phyloP scores from a whole-genome alignment of 2,797 vertebrate genomes.

The Cuculus canorus region DNA sequence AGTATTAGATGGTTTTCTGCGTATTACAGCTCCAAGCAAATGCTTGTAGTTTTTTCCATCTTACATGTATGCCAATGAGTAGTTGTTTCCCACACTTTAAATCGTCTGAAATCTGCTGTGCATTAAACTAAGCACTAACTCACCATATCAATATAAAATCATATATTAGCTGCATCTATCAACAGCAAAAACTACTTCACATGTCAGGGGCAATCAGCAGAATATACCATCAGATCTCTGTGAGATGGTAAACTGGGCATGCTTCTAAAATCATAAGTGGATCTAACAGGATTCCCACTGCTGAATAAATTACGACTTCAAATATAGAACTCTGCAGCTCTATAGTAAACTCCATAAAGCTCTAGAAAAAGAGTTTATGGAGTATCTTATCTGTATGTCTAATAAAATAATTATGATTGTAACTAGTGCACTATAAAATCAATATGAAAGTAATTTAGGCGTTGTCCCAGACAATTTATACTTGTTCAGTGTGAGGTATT shows the following conservation, averaged over 20 bases:
- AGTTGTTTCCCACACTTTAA: conserved; percentile 45
- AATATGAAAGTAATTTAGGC: not conserved
- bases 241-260: not conserved
- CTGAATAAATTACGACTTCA: not conserved
- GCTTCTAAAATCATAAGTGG: not conserved
- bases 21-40: conserved; percentile 13
- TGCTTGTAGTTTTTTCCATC: conserved; percentile 28
- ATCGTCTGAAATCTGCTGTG: conserved; percentile 23
- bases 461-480: not conserved
- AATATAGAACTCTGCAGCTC: not conserved
- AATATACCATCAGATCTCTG: not conserved
- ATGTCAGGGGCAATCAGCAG: not conserved
- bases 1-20: conserved; percentile 33
- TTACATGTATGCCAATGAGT: conserved; percentile 5
- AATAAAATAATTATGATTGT: not conserved
- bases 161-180: not conserved
- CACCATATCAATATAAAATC: not conserved
- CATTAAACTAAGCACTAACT: conserved; percentile 6
- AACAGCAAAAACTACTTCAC: not conserved
- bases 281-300: not conserved
- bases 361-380: not conserved
- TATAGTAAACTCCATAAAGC: not conserved
- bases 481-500: not conserved
- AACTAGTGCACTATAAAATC: not conserved
- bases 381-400: not conserved